Conservation (phyloP, 2,113 vertebrate genomes). For the Origma solitaria region DNA sequence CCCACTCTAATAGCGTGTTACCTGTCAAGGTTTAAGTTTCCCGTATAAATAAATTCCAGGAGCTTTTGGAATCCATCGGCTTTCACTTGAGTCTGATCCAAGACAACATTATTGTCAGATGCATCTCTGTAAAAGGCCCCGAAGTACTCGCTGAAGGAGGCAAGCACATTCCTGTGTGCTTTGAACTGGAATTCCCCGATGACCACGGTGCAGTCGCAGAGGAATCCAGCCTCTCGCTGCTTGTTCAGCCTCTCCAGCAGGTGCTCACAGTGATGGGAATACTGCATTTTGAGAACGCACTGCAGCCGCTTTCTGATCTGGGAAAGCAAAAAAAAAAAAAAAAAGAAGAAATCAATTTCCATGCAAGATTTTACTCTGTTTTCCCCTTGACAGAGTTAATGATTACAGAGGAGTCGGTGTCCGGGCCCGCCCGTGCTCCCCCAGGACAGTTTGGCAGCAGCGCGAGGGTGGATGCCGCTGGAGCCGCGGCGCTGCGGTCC, state of each 20-base stretch:
- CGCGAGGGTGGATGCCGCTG: not conserved
- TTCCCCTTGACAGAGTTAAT: accelerated
- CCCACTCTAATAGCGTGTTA: conserved; percentile 29
- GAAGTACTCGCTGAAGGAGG: conserved; percentile 94
- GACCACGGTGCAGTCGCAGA: conserved; percentile 85
- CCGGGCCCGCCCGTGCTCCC: accelerated
- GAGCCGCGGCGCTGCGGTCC: not conserved
- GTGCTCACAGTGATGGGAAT: conserved; percentile 80
- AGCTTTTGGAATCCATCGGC: conserved; percentile 89
- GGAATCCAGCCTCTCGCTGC: conserved; percentile 80
- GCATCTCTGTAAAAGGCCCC: conserved; percentile 78
- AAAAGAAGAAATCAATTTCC: not conserved
- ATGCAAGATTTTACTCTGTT: not conserved
- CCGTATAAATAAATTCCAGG: conserved; percentile 92
- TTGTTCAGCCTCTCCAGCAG: conserved; percentile 82
- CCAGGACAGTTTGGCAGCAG: accelerated
- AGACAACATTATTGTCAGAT: conserved; percentile 74
- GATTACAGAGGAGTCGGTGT: not conserved
- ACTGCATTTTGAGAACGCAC: conserved; percentile 69
- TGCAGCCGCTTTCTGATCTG: conserved; percentile 21
- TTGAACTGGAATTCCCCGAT: conserved; percentile 82
- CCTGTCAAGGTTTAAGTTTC: conserved; percentile 91
- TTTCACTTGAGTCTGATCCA: conserved; percentile 90
- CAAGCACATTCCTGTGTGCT: conserved; percentile 90
- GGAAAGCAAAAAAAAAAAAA: not conserved